Conservation (phyloP, 2,888 invertebrate species). For the Bibio marci region DNA sequence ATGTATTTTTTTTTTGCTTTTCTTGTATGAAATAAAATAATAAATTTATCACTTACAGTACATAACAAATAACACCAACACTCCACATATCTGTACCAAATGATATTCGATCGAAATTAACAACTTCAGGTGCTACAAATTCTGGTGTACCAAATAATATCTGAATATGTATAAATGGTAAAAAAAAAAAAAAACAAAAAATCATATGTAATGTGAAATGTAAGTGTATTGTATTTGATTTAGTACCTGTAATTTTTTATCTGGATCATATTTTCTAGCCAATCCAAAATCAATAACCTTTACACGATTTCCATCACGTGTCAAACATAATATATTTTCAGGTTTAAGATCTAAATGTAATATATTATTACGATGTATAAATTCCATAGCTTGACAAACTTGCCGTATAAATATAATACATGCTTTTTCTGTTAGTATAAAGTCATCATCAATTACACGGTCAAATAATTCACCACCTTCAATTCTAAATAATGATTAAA, state of each 20-base stretch:
- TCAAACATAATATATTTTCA: slow-evolving; percentile 93
- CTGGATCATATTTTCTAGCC: slow-evolving; percentile 80
- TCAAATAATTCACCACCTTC: slow-evolving; percentile 98
- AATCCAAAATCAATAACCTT: slow-evolving; percentile 98
- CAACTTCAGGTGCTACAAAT: slow-evolving; percentile 97
- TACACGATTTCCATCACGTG: slow-evolving; percentile 91
- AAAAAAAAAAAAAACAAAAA: slow-evolving; percentile 4
- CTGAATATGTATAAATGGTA: slow-evolving; percentile 11
- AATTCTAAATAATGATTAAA: too few relatives aligned
- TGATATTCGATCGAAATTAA: slow-evolving; percentile 93
- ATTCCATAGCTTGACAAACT: slow-evolving; percentile 94
- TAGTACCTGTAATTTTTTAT: slow-evolving; percentile 67
- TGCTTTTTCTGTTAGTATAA: slow-evolving; percentile 87
- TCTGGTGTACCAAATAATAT: slow-evolving; percentile 96
- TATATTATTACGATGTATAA: slow-evolving; percentile 90
- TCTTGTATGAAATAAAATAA: not conserved
- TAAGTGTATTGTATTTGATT: slow-evolving; percentile 2
- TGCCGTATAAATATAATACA: slow-evolving; percentile 95
- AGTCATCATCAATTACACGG: slow-evolving; percentile 95
- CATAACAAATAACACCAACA: slow-evolving; percentile 94
- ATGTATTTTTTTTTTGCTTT: slow-evolving; percentile 6
- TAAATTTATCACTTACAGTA: slow-evolving; percentile 60
- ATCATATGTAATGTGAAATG: not conserved
- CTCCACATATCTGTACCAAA: slow-evolving; percentile 99
- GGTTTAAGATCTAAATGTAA: slow-evolving; percentile 98